phyloP scores from a whole-genome alignment of 2,797 vertebrate species.

The Phalanger gymnotis region DNA sequence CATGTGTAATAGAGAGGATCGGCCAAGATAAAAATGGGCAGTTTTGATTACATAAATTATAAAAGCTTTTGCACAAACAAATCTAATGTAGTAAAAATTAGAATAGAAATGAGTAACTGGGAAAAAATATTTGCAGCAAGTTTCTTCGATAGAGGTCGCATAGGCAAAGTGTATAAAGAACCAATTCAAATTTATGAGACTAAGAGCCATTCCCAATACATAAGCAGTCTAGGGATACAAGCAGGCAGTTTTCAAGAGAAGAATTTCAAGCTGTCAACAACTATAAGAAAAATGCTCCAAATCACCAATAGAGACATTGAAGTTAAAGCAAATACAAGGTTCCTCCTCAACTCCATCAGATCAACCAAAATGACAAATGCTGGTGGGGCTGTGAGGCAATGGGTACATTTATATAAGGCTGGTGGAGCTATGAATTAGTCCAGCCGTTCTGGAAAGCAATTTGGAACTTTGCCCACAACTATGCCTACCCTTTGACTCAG shows the following conservation, averaged over 20 bases:
- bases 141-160: background rate
- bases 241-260: background rate
- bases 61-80: background rate
- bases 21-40: background rate
- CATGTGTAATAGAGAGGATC: background rate
- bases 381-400: fast-evolving
- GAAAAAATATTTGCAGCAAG: background rate
- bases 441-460: background rate
- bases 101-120: background rate
- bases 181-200: background rate
- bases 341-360: background rate
- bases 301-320: background rate
- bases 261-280: background rate
- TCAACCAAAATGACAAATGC: background rate
- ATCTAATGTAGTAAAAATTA: background rate
- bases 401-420: background rate
- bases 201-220: background rate
- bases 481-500: background rate
- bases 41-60: background rate
- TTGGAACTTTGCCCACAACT: background rate
- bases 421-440: background rate
- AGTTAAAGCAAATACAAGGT: background rate
- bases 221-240: background rate
- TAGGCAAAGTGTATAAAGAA: background rate
- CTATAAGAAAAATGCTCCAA: background rate